These are phyloP conservation scores for Habroteleia sp. DNA, from an alignment of 2,888 invertebrate genomes.

Conservation along the genomic window DNA sequence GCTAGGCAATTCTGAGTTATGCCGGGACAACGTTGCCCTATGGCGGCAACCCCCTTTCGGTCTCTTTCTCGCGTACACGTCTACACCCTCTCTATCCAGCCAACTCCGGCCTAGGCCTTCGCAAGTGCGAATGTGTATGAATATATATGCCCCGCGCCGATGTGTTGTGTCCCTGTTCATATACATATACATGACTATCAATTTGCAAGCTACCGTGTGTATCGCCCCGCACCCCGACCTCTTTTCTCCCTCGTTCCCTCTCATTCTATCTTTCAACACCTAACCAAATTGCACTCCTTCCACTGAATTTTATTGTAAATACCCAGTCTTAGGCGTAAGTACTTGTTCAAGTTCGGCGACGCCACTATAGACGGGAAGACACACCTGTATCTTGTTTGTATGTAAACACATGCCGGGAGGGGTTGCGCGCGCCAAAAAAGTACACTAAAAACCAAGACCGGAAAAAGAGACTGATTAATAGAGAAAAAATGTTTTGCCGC, in stretches of 20 bases:
- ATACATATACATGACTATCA: constrained; percentile 53
- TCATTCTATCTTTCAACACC: constrained; percentile 16
- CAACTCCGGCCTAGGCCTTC: constrained; percentile 22
- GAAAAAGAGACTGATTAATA: constrained; percentile 2
- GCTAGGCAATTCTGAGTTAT: constrained; percentile 81
- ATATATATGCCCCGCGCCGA: constrained; percentile 33
- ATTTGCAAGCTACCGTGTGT: constrained; percentile 45
- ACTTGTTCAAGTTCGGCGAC: constrained; percentile 31
- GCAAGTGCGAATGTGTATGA: constrained; percentile 36
- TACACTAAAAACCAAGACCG: not conserved
- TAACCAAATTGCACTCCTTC: constrained; percentile 45
- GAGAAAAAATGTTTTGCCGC: constrained; percentile 2
- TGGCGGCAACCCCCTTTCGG: constrained; percentile 63
- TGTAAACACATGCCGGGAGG: constrained; percentile 44
- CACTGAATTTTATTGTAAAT: constrained; percentile 51
- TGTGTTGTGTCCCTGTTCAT: constrained; percentile 21
- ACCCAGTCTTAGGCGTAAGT: constrained; percentile 47
- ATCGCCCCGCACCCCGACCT: constrained; percentile 4
- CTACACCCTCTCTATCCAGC: constrained; percentile 20
- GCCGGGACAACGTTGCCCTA: constrained; percentile 76
- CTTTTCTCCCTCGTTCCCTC: constrained; percentile 7
- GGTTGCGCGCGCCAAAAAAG: constrained; percentile 5
- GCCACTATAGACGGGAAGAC: constrained; percentile 23
- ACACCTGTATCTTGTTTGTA: constrained; percentile 50
- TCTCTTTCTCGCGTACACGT: constrained; percentile 6